phyloP scores from a whole-genome alignment of 2,888 invertebrate genomes.

The Drosophila subsilvestris region DNA sequence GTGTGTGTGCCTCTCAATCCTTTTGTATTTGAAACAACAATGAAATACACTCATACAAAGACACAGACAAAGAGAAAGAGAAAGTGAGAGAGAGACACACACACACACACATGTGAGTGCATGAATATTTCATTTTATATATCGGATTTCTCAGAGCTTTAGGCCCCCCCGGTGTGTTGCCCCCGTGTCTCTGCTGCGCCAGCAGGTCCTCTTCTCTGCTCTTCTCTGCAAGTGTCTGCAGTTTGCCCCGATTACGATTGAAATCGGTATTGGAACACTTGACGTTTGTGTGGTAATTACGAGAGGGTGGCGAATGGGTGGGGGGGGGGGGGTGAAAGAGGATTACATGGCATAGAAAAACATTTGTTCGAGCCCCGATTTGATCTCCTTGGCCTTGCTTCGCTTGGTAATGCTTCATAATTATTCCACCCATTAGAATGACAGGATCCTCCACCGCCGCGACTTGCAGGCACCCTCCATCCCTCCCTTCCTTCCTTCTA shows the following conservation, averaged over 20 bases:
- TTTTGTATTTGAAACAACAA: constrained; percentile 71
- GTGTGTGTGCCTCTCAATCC: constrained; percentile 56
- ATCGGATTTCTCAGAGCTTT: constrained; percentile 64
- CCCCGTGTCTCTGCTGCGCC: constrained; percentile 39
- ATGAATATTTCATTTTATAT: constrained; percentile 76
- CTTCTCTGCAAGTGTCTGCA: constrained; percentile 45
- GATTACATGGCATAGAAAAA: constrained; percentile 5
- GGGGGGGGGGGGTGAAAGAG: not conserved
- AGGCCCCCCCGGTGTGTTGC: constrained; percentile 10
- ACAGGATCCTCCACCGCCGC: not conserved
- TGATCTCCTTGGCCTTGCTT: not conserved
- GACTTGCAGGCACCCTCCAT: not conserved
- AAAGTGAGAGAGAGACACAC: constrained; percentile 3
- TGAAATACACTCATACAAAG: constrained; percentile 37
- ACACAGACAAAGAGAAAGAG: constrained; percentile 4
- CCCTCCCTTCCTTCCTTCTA: not conserved
- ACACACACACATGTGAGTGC: constrained; percentile 24
- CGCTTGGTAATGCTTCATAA: constrained; percentile 7
- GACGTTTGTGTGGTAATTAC: constrained; percentile 33
- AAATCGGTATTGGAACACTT: constrained; percentile 14
- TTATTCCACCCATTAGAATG: constrained; percentile 25
- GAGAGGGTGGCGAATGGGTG: not conserved
- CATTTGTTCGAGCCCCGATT: not conserved
- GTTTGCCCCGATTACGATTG: constrained; percentile 59
- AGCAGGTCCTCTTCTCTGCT: constrained; percentile 49